Evolutionary conservation across 1,140 invertebrate genomes (phyloP), one percentile per base, ranked within the genome.

Genomic region (Leptestheria dahalacensis): DNA sequence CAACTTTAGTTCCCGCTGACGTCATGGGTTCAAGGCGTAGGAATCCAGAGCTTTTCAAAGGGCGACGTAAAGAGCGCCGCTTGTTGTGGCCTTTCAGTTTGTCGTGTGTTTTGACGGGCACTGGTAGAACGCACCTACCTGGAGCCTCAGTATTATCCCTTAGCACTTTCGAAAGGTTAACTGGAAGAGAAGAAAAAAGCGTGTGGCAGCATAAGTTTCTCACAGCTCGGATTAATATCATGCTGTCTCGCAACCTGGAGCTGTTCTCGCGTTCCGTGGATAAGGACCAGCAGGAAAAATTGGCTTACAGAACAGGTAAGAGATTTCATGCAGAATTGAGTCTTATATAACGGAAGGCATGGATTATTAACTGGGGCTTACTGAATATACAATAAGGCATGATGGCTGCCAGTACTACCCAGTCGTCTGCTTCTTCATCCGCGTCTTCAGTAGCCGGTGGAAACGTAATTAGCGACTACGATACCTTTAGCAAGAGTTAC

Each of bases 401-500:
- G 15, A 41, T 41, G 33, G 33, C 33, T 6, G 33, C 6, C 15
- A 15, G 6, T 41, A 9, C 33, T 6, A 15, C 15, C 15, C 33
- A 41, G 33, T 41, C 33, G 15, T 9, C n/a, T n/a, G n/a, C n/a
- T n/a, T n/a, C 33, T 41, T 41, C 33, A 41, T 9, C 33, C 15
- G 6, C 33, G 6, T 41, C 33, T 41, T 41, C 33, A 9, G 6
- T 15, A 15, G 15, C 33, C 15, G 33, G 33, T 41, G 6, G 33
- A 6, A 41, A 41, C 33, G 6, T 52, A 18, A n/a, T 60, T 23
- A 57, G n/a, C 1, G 53, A 55, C 53, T 52, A 49, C 48, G 58
- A 60, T 23, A 60, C 58, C 1, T 67, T 68, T 33, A 65, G 66
- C 26, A 69, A 68, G 59, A 65, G 68, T 9, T 79, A 79, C 66